Conservation (phyloP, 2,113 vertebrate genomes). For the Cyanocitta stelleri region DNA sequence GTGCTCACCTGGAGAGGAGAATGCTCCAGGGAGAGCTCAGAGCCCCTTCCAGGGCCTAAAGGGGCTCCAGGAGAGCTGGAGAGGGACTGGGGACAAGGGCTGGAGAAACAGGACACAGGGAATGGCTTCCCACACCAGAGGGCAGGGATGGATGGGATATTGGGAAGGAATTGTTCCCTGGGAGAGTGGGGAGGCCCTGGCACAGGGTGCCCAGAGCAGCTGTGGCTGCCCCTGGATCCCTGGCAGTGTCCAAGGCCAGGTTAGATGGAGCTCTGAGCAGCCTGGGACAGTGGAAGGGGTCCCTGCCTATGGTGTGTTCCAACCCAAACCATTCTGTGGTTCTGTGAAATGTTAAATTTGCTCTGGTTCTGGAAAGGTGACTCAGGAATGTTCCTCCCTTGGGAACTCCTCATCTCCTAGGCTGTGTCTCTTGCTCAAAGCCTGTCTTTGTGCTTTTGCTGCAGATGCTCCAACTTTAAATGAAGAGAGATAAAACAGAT, state of each 20-base stretch:
- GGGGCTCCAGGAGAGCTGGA: neutral
- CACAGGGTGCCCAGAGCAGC: neutral
- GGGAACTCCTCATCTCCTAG: neutral
- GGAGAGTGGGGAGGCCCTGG: fast-evolving
- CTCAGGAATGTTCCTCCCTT: neutral
- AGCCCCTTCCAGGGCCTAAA: neutral
- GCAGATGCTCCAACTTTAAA: neutral
- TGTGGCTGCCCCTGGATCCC: neutral
- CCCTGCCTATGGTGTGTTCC: neutral
- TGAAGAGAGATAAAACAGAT: neutral
- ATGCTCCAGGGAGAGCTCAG: neutral
- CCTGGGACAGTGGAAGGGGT: fast-evolving
- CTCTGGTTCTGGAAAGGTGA: neutral
- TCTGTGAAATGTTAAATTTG: neutral
- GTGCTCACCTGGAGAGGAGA: neutral
- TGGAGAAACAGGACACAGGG: neutral
- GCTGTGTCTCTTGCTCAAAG: fast-evolving
- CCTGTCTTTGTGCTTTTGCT: neutral
- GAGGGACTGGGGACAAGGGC: neutral
- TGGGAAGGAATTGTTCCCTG: neutral
- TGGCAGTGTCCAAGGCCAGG: neutral
- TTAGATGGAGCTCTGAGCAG: fast-evolving
- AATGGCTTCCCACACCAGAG: neutral
- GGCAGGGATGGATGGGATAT: neutral
- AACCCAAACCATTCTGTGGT: neutral